Conservation (phyloP, 2,888 invertebrate species). For the Catocala sponsa region DNA sequence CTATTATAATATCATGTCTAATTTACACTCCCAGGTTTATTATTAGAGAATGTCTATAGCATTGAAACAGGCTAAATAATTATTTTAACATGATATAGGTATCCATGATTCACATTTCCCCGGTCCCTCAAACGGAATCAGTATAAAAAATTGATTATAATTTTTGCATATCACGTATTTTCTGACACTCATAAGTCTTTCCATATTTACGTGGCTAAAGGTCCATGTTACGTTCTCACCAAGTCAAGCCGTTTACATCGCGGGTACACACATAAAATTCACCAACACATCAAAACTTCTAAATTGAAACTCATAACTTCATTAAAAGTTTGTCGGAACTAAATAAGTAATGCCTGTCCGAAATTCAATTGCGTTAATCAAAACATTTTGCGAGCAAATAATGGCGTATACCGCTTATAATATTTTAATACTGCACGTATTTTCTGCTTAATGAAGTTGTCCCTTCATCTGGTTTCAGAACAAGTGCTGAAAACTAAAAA, state of each 20-base stretch:
- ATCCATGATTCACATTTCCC: too few species aligned
- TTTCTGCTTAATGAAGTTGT: slow-evolving; percentile 36
- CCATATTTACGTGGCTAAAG: too few species aligned
- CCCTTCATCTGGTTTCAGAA: slow-evolving; percentile 4
- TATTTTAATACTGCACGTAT: slow-evolving; percentile 26
- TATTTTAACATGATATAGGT: too few species aligned
- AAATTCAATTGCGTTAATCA: slow-evolving; percentile 48
- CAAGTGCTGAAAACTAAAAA: not conserved
- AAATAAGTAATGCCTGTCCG: slow-evolving; percentile 39
- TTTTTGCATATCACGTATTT: too few species aligned
- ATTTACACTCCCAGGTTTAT: too few species aligned
- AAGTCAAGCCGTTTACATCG: not conserved
- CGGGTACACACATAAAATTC: slow-evolving; percentile 8
- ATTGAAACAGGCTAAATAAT: too few species aligned
- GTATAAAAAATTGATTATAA: too few species aligned
- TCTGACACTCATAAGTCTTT: too few species aligned
- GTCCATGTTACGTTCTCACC: too few species aligned
- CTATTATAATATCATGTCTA: too few species aligned
- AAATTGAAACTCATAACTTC: slow-evolving; percentile 43
- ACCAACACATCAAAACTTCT: slow-evolving; percentile 13
- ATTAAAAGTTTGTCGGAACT: slow-evolving; percentile 45
- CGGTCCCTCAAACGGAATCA: too few species aligned
- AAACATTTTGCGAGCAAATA: slow-evolving; percentile 32
- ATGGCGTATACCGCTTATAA: slow-evolving; percentile 26
- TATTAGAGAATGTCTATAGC: too few species aligned